Base-by-base conservation (phyloP, 2,888 invertebrate genomes). In the Sepioteuthis lessoniana region DNA sequence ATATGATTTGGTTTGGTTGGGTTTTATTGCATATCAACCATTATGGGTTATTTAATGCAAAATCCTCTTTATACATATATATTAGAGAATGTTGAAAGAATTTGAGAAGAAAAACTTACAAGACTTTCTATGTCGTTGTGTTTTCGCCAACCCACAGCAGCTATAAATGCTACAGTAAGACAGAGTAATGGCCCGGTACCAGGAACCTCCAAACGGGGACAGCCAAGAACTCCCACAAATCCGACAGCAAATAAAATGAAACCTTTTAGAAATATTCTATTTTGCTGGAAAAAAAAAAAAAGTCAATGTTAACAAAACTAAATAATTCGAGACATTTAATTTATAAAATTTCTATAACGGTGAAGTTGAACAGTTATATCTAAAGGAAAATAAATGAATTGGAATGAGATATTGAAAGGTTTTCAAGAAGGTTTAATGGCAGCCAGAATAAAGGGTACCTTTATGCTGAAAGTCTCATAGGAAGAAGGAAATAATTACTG, bases 211-310 rank as follows among this genome's bases (percentile, higher is more conserved):
- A 99, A 98, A 94, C 98, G 98, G 95, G 98, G 98, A 95, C 98
- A 98, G 28, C 99, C 99, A 96, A 99, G 98, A 94, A 99, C 98
- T 3, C 98, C 98, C 95, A 98, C 97, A 95, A 99, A 97, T 8
- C 99, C 99, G 7, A 98, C 98, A 25, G 98, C 98, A 94, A 99
- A 98, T 94, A 99, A 97, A 97, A 99, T 97, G 95, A 99, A 97
- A 21, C 98, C 98, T 95, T 99, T 96, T 94, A 96, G 96, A 55
- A 97, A 94, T 16, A 95, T 93, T 31, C 95, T 94, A 94, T 96
- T 95, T 60, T 95, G 95, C 96, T 97, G 96, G 4, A 76, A 76
- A 2, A 94, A 94, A 94, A 35, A n/a, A 38, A 47, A 94, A 47
- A 60, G 0, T 38, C 4, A 28, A 55, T 42, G 42, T 35, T 25